phyloP scores from a whole-genome alignment of 2,113 vertebrate genomes.

The Trichechus manatus region DNA sequence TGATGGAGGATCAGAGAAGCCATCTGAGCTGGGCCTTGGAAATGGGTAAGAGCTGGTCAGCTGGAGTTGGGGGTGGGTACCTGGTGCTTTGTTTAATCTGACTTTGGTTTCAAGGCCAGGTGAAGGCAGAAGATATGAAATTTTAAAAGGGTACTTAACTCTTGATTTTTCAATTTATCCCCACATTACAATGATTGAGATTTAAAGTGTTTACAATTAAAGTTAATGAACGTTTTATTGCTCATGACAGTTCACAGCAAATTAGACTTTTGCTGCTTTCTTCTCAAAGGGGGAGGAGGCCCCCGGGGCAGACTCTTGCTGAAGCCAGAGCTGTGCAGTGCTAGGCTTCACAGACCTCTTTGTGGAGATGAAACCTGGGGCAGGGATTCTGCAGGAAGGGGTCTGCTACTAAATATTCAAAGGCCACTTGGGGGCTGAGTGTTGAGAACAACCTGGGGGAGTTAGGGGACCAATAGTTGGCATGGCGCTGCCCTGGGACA shows the following conservation, averaged over 20 bases:
- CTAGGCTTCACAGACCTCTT: not conserved
- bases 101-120: constrained; percentile 76
- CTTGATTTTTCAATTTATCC: constrained; percentile 86
- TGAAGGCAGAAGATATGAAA: constrained; percentile 80
- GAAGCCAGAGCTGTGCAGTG: not conserved
- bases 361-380: not conserved
- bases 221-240: constrained; percentile 87
- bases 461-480: not conserved
- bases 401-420: not conserved
- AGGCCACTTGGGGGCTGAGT: not conserved
- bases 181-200: constrained; percentile 81
- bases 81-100: not conserved
- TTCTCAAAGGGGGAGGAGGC: constrained; percentile 64
- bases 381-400: not conserved
- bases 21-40: not conserved
- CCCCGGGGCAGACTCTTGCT: constrained; percentile 51
- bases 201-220: constrained; percentile 84
- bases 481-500: not conserved
- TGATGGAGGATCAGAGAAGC: not conserved
- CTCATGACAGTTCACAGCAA: constrained; percentile 83
- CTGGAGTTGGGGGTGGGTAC: not conserved
- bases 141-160: constrained; percentile 84
- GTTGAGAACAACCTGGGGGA: not conserved
- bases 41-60: not conserved
- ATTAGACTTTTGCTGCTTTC: constrained; percentile 82